Evolutionary conservation across 1,140 invertebrate species (phyloP).

Genomic region (Venturia canescens): DNA sequence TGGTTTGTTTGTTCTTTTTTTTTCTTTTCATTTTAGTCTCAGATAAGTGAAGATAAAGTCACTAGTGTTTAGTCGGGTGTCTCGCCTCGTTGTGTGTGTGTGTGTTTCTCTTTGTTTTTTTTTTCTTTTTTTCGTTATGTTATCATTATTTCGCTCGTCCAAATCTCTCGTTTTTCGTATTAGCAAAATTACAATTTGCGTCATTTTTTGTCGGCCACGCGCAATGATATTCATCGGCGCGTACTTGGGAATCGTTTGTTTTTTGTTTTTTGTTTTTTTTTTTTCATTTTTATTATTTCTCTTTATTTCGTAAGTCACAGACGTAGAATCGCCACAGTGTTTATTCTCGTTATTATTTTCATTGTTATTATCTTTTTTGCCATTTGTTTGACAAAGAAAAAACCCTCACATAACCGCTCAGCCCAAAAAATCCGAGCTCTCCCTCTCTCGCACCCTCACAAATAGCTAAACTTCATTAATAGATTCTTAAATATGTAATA

Average conservation of each 20-base stretch:
- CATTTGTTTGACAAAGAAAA: neutral
- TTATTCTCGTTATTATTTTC: no score
- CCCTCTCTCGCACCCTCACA: conserved; percentile 42
- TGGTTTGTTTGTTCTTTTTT: neutral
- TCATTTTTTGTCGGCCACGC: conserved; percentile 18
- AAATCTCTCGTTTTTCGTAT: conserved; percentile 2
- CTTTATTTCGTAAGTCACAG: conserved; percentile 63
- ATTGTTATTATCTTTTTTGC: no score
- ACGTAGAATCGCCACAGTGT: conserved; percentile 60
- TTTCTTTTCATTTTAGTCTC: conserved; percentile 52
- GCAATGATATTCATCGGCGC: conserved; percentile 32
- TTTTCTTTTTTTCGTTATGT: neutral
- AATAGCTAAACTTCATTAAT: conserved; percentile 66
- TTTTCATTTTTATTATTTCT: conserved; percentile 15
- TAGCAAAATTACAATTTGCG: conserved; percentile 59
- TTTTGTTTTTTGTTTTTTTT: no score
- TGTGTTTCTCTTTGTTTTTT: neutral
- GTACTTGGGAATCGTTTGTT: neutral
- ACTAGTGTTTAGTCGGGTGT: conserved; percentile 45
- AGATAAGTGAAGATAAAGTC: conserved; percentile 62
- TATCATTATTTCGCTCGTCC: conserved; percentile 39
- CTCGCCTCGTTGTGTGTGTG: conserved; percentile 26
- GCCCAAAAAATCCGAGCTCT: conserved; percentile 30
- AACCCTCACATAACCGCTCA: conserved; percentile 52
- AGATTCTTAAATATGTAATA: conserved; percentile 73